phyloP scores from a whole-genome alignment of 2,888 invertebrate species.

The Calephelis perditalis region DNA sequence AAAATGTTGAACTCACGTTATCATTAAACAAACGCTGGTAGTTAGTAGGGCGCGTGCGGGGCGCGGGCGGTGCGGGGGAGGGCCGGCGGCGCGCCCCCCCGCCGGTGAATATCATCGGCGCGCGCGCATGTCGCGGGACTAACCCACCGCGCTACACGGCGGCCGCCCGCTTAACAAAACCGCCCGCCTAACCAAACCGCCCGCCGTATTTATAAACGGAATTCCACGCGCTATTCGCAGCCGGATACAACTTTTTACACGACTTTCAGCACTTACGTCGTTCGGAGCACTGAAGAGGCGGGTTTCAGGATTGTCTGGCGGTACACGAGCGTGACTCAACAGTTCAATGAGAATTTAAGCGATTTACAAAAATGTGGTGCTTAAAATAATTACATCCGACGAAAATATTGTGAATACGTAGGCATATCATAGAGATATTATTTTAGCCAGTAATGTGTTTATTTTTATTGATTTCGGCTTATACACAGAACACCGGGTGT shows the following conservation, averaged over 20 bases:
- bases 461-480: conserved; percentile 41
- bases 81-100: conserved; percentile 73
- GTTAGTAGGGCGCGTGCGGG: conserved; percentile 45
- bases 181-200: conserved; percentile 32
- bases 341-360: conserved; percentile 41
- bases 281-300: conserved; percentile 69
- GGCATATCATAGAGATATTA: conserved; percentile 46
- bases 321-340: conserved; percentile 52
- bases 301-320: conserved; percentile 60
- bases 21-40: conserved; percentile 47
- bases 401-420: conserved; percentile 38
- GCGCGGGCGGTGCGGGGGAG: conserved; percentile 59
- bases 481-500: conserved; percentile 26
- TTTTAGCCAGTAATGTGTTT: conserved; percentile 47
- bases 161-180: conserved; percentile 32
- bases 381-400: conserved; percentile 51
- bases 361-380: conserved; percentile 45
- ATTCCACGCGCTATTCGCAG: conserved; percentile 67
- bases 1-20: conserved; percentile 47
- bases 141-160: conserved; percentile 29
- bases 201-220: conserved; percentile 70
- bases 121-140: conserved; percentile 44
- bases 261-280: conserved; percentile 76
- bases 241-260: conserved; percentile 77
- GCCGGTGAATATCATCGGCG: conserved; percentile 75